A percentile compares a stretch with the other conserved stretches of the same genome.
These are phyloP conservation scores for Cataglyphis hispanica DNA, from an alignment of 1,140 invertebrate species.

Conservation along the genomic window DNA sequence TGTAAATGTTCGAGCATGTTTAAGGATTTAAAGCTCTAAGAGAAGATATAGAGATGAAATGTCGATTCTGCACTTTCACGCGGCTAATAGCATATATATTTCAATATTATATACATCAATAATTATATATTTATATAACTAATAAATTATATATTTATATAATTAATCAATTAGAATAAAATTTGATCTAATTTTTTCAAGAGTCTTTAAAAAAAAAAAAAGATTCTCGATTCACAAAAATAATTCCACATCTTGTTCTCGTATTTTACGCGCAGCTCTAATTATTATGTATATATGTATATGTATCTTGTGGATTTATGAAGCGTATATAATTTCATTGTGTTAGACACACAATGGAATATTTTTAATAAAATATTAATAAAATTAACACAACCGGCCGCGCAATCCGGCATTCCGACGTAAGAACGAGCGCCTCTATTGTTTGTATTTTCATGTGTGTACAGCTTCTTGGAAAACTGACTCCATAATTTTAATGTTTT, in stretches of 20 bases:
- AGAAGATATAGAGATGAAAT: background rate
- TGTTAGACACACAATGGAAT: constrained; percentile 53
- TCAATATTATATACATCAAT: too few species aligned
- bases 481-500: constrained; percentile 77
- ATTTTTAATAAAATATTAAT: constrained; percentile 58
- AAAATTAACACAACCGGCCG: background rate
- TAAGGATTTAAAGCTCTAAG: constrained; percentile 16
- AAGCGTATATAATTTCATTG: constrained; percentile 33
- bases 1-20: constrained; percentile 7
- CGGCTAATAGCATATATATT: too few species aligned
- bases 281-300: constrained; percentile 7
- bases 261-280: constrained; percentile 8
- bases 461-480: constrained; percentile 72
- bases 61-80: background rate
- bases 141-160: constrained; percentile 36
- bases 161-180: background rate
- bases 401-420: constrained; percentile 42
- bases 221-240: background rate
- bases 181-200: background rate
- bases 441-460: constrained; percentile 73
- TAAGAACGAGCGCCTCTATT: constrained; percentile 68
- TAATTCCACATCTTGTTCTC: background rate
- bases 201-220: background rate
- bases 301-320: constrained; percentile 18
- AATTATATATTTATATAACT: constrained; percentile 43